Evolutionary conservation across 2,888 invertebrate genomes (phyloP), one percentile per base, ranked within the genome.

Genomic region (Acheta domesticus): DNA sequence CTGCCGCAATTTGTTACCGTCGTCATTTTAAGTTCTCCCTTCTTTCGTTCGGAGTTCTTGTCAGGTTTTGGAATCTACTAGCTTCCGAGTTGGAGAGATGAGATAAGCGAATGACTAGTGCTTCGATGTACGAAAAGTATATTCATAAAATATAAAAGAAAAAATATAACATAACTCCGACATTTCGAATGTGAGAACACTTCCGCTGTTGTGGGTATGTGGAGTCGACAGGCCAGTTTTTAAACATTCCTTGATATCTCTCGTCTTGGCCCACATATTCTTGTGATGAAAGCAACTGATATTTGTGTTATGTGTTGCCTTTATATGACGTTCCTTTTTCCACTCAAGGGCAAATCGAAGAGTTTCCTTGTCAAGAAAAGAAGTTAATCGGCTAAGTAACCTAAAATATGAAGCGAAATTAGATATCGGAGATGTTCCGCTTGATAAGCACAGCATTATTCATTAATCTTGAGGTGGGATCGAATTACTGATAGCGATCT

Each of bases 351-450:
- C 62, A 62, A 62, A 62, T 62, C 62, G 62, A 62, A 62, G 62
- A 62, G 62, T n/a, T 19, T 62, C 62, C 62, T 62, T n/a, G 62
- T n/a, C 62, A 62, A n/a, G 16, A n/a, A 19, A 14, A 62, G n/a
- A n/a, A 62, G 62, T n/a, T 62, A 62, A 62, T 62, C 62, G 14
- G 62, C 62, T 62, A 62, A 62, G 62, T 62, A 62, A 62, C 62
- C n/a, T 62, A 62, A 62, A 62, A 62, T 62, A 62, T 62, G 62
- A 62, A 62, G n/a, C 62, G 62, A 62, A 62, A 62, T 62, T 62
- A 62, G 62, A 62, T 62, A 62, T 62, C 62, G n/a, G 62, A 62
- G 62, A 62, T 62, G 62, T 62, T 62, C 14, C 62, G 16, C 62
- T 19, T n/a, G 62, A 62, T 62, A 62, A n/a, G 14, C 62, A 62